phyloP scores from a whole-genome alignment of 1,140 invertebrate species.

The Drosophila malerkotliana region DNA sequence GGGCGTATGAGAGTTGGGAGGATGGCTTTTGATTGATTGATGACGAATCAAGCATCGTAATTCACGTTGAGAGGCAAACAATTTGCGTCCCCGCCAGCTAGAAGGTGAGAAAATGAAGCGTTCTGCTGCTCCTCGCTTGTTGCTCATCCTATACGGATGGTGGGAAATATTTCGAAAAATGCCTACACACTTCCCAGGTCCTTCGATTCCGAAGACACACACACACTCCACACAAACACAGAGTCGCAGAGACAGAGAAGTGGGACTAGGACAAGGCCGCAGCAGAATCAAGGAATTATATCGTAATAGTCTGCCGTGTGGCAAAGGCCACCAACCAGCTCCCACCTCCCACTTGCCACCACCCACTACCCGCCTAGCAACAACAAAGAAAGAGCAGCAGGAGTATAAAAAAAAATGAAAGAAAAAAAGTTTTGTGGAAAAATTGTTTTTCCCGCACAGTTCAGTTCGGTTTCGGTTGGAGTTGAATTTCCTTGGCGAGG shows the following conservation, averaged over 20 bases:
- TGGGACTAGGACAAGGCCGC: conserved; percentile 76
- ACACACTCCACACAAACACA: conserved; percentile 1
- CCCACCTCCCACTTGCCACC: conserved; percentile 3
- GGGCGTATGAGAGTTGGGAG: conserved; percentile 52
- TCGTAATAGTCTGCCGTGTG: conserved; percentile 62
- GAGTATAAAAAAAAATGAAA: conserved; percentile 13
- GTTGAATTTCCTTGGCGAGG: conserved; percentile 52
- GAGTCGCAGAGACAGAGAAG: conserved; percentile 25
- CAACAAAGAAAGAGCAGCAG: conserved; percentile 17
- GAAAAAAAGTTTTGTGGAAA: conserved; percentile 69
- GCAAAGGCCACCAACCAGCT: conserved; percentile 45
- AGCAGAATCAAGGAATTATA: conserved; percentile 68
- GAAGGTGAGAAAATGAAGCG: conserved; percentile 61
- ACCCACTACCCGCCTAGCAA: conserved; percentile 10
- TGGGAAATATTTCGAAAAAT: conserved; percentile 37
- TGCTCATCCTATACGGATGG: conserved; percentile 24
- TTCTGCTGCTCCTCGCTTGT: conserved; percentile 40
- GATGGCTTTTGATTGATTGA: conserved; percentile 68
- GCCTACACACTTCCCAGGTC: conserved; percentile 16
- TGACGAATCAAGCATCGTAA: conserved; percentile 70
- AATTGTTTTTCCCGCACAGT: conserved; percentile 67
- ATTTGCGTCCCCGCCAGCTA: conserved; percentile 53
- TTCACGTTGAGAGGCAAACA: conserved; percentile 72
- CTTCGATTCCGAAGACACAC: background rate
- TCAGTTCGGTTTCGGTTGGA: conserved; percentile 25